Percentiles rank a stretch among this genome's conserved stretches.
Conservation (phyloP, 2,888 invertebrate genomes). For the Parelbella ahira region DNA sequence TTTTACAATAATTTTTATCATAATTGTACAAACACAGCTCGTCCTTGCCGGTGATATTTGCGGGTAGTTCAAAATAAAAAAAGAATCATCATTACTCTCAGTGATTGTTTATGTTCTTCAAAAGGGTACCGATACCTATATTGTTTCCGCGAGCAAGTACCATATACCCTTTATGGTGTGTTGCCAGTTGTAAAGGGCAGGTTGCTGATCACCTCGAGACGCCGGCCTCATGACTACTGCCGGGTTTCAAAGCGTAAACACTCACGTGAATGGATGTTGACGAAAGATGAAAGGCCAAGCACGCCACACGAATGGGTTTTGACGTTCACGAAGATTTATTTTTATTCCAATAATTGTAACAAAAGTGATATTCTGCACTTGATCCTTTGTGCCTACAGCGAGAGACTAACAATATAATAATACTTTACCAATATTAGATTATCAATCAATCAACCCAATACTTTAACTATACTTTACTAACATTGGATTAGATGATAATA, state of each 20-base stretch:
- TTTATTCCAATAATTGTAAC: conserved; percentile 9
- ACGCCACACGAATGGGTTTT: conserved; percentile 25
- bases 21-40: too few relatives aligned
- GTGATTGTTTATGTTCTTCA: conserved; percentile 13
- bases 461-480: too few relatives aligned
- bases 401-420: too few relatives aligned
- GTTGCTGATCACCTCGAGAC: conserved; percentile 54
- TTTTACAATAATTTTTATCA: too few relatives aligned
- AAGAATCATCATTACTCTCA: conserved; percentile 1
- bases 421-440: too few relatives aligned
- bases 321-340: conserved; percentile 14
- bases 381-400: too few relatives aligned
- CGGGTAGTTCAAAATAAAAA: conserved; percentile 2
- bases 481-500: too few relatives aligned
- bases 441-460: too few relatives aligned
- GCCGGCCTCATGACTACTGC: conserved; percentile 59
- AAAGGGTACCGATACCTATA: conserved; percentile 22
- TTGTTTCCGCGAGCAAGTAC: conserved; percentile 34
- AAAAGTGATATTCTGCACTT: too few relatives aligned
- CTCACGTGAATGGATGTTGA: conserved; percentile 46
- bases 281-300: conserved; percentile 57
- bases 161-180: conserved; percentile 48
- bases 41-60: too few relatives aligned
- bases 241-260: conserved; percentile 48
- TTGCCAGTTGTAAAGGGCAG: conserved; percentile 52